phyloP scores from a whole-genome alignment of 2,113 vertebrate genomes.

The Macrotis lagotis region DNA sequence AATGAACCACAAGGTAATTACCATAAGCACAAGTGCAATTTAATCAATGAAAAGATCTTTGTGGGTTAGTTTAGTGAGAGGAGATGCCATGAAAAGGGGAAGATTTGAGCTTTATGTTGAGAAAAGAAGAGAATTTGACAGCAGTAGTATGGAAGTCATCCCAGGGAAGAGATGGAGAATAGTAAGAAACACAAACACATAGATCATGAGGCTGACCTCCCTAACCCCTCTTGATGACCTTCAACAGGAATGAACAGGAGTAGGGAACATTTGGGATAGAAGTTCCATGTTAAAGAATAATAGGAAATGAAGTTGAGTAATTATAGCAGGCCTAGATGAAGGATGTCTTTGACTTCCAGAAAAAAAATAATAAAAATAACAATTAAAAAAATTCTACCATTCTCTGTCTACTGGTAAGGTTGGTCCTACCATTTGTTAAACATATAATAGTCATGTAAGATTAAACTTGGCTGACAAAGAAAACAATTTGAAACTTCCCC shows the following conservation, averaged over 20 bases:
- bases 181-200: not conserved
- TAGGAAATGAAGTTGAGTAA: not conserved
- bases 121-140: not conserved
- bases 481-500: not conserved
- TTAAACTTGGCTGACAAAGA: not conserved
- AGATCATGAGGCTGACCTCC: not conserved
- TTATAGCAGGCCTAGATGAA: not conserved
- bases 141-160: not conserved
- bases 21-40: not conserved
- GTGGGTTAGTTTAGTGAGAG: conserved; percentile 3
- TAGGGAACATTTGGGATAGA: not conserved
- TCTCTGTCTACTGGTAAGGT: not conserved
- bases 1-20: not conserved
- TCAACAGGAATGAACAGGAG: not conserved
- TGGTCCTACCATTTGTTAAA: not conserved
- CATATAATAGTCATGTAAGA: not conserved
- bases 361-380: not conserved
- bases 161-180: not conserved
- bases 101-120: not conserved
- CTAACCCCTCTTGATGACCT: not conserved
- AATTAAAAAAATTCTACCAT: not conserved
- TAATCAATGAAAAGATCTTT: not conserved
- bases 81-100: not conserved
- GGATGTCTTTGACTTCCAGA: not conserved
- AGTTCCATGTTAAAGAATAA: not conserved